Evolutionary conservation across 2,888 invertebrate genomes (phyloP).

Genomic region (Drepana falcataria): DNA sequence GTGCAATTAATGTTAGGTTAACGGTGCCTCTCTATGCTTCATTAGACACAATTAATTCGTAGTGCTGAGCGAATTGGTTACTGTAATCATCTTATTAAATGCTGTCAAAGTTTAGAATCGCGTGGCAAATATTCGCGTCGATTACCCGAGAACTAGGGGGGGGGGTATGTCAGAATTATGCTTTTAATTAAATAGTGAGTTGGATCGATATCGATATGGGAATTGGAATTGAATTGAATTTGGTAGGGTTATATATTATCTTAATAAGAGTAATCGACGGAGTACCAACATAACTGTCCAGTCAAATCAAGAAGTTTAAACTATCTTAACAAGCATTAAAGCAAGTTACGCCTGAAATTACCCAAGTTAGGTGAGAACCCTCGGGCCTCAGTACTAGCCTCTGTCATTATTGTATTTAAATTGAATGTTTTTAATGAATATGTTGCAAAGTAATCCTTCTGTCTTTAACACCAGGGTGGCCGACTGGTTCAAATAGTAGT

Average conservation of each 20-base stretch:
- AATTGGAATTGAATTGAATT: neutral
- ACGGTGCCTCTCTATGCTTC: slow-evolving; percentile 42
- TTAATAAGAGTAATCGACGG: too few relatives aligned
- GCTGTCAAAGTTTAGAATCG: slow-evolving; percentile 11
- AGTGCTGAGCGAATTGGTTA: slow-evolving; percentile 20
- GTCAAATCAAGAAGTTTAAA: too few relatives aligned
- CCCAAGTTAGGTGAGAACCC: too few relatives aligned
- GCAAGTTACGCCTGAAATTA: too few relatives aligned
- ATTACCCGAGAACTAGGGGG: slow-evolving; percentile 9
- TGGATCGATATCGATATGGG: neutral
- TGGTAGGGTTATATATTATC: neutral
- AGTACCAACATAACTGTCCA: too few relatives aligned
- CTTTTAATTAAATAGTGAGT: slow-evolving; percentile 1
- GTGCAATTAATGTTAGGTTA: slow-evolving; percentile 14
- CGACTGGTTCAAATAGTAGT: too few relatives aligned
- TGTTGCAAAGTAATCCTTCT: too few relatives aligned
- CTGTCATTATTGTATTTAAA: too few relatives aligned
- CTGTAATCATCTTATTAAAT: slow-evolving; percentile 13
- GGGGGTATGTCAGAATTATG: slow-evolving; percentile 20
- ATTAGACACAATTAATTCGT: slow-evolving; percentile 61
- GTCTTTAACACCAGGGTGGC: too few relatives aligned
- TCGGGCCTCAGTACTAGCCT: too few relatives aligned
- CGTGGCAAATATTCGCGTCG: slow-evolving; percentile 9
- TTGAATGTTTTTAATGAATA: too few relatives aligned
- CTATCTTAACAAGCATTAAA: too few relatives aligned